Conservation (phyloP, 2,888 invertebrate species). For the Hydropsyche betteni region DNA sequence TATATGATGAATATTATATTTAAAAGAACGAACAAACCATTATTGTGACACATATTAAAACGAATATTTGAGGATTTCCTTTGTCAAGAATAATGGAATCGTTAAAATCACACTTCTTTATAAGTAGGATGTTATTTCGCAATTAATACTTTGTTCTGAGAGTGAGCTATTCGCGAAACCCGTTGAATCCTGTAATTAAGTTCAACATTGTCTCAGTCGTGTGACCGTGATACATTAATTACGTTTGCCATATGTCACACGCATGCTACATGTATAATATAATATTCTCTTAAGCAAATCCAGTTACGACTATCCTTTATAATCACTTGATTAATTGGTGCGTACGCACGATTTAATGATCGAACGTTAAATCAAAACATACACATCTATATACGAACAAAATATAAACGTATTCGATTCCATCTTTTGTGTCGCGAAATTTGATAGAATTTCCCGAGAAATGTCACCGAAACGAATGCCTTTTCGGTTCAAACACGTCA, state of each 20-base stretch:
- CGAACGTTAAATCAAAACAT: constrained; percentile 5
- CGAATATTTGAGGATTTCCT: no score
- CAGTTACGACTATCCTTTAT: constrained; percentile 13
- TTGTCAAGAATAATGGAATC: no score
- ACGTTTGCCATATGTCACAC: constrained; percentile 23
- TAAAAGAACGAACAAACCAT: no score
- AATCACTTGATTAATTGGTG: constrained; percentile 13
- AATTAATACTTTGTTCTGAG: no score
- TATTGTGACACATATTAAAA: no score
- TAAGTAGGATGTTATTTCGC: no score
- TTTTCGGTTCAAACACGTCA: not conserved
- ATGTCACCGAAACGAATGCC: not conserved
- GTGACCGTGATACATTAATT: constrained; percentile 16
- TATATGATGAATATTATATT: no score
- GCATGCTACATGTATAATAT: not conserved
- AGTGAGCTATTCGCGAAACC: no score
- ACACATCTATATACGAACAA: not conserved
- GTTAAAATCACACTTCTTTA: no score
- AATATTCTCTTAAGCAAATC: constrained; percentile 15
- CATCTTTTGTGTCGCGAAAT: not conserved
- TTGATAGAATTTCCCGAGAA: not conserved
- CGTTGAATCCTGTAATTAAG: constrained; percentile 1
- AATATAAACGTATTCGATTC: not conserved
- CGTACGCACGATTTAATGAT: constrained; percentile 10
- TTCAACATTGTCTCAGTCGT: constrained; percentile 1